A percentile compares a stretch with the other conserved stretches of the same genome.
phyloP scores from a whole-genome alignment of 2,113 vertebrate species.

The Hyperoodon ampullatus region DNA sequence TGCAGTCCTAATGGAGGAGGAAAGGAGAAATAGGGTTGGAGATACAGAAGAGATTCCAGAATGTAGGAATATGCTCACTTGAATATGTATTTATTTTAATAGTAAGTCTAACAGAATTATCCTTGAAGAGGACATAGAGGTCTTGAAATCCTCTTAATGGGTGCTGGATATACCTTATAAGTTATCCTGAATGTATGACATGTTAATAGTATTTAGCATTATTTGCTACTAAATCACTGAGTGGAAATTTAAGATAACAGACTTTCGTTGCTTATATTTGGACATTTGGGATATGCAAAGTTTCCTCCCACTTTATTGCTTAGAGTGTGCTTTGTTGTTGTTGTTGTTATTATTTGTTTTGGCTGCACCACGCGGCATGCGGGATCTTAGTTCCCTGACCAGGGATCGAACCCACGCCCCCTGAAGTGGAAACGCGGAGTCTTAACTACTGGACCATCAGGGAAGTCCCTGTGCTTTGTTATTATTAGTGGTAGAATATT shows the following conservation, averaged over 20 bases:
- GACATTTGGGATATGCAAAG: neutral
- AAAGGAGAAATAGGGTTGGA: neutral
- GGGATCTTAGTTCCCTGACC: neutral
- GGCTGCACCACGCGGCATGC: neutral
- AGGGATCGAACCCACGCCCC: neutral
- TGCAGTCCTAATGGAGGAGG: neutral
- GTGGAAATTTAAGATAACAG: neutral
- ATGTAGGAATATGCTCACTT: neutral
- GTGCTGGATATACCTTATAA: neutral
- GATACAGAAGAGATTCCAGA: neutral
- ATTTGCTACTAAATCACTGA: neutral
- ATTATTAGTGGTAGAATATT: neutral
- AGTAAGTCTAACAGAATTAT: neutral
- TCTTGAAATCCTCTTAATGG: neutral
- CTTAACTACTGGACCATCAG: neutral
- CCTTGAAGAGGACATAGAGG: neutral
- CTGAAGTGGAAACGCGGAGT: neutral
- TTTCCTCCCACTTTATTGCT: conserved; percentile 3
- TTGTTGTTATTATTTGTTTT: neutral
- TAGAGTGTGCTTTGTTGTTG: neutral
- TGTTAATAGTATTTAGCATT: neutral
- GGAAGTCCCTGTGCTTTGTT: neutral
- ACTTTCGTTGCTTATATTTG: neutral
- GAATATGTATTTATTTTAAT: conserved; percentile 11
- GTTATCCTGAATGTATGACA: neutral